Base-by-base conservation (phyloP, 2,888 invertebrate genomes). In the Microchrysa polita region DNA sequence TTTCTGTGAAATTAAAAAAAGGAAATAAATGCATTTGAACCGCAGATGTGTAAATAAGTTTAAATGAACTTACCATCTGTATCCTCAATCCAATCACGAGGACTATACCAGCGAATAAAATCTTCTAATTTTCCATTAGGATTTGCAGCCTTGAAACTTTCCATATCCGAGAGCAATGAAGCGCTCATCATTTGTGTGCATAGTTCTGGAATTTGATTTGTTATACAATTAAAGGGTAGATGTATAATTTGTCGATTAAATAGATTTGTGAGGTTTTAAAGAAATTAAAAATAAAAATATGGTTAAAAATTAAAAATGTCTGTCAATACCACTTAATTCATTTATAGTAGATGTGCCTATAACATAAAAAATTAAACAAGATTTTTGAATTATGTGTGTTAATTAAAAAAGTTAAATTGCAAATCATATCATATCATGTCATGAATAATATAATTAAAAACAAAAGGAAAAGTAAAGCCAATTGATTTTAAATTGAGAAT, bases 131-230 rank as follows among this genome's bases (percentile, higher is more conserved):
- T 88, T 9, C 93, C 91, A 4, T 93, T 93, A 0, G 98, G 98
- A 87, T 99, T 99, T 2, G 98, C 98, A 1, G 98, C 97, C 87
- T 98, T 99, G 84, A 99, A 99, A 0, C 98, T 94, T 83, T 98
- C 96, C 97, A 98, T 98, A 81, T 99, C 99, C 0, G 98, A 97
- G 1, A 95, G 87, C 14, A 99, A 87, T 0, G 96, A 95, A 0
- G 97, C 96, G 82, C 96, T 93, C 93, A 98, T 98, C 89, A 98
- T 93, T 81, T 93, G 90, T 0, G 97, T 95, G 73, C 97, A 89
- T 77, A 96, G 88, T 81, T 94, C 93, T 10, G 12, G 18, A 34
- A 34, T 34, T n/a, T n/a, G n/a, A n/a, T n/a, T n/a, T n/a, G n/a
- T n/a, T n/a, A n/a, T n/a, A n/a, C n/a, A n/a, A n/a, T n/a, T n/a